phyloP scores from a whole-genome alignment of 2,113 vertebrate species.

The Cephalophus harveyi region DNA sequence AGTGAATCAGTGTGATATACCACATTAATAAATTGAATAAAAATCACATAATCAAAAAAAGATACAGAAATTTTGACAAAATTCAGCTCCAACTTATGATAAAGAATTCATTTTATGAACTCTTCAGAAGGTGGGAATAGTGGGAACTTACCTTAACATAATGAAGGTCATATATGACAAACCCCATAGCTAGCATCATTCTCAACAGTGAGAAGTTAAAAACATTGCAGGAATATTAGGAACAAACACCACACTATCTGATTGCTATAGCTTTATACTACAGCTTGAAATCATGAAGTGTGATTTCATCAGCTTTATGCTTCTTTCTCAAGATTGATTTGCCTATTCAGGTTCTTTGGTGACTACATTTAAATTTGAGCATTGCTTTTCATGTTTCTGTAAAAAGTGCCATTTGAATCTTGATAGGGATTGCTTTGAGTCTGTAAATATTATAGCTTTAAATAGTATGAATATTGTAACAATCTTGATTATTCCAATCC shows the following conservation, averaged over 20 bases:
- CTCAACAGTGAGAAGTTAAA: neutral
- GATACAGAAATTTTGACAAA: neutral
- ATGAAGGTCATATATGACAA: neutral
- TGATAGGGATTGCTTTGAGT: neutral
- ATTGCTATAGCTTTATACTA: neutral
- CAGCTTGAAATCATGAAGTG: neutral
- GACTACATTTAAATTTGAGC: neutral
- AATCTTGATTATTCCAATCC: neutral
- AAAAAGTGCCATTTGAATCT: neutral
- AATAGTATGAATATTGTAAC: neutral
- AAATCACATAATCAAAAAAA: neutral
- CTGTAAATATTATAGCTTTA: neutral
- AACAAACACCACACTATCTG: neutral
- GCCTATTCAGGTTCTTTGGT: neutral
- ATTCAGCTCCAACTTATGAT: neutral
- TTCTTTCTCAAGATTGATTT: neutral
- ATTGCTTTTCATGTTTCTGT: neutral
- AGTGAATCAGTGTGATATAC: neutral
- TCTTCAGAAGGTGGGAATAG: neutral
- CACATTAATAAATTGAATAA: neutral
- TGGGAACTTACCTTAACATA: neutral
- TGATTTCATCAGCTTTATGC: neutral
- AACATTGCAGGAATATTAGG: neutral
- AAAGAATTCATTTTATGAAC: neutral
- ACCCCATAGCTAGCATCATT: neutral